phyloP scores from a whole-genome alignment of 2,113 vertebrate genomes.

The Brachypodius melanocephalos region DNA sequence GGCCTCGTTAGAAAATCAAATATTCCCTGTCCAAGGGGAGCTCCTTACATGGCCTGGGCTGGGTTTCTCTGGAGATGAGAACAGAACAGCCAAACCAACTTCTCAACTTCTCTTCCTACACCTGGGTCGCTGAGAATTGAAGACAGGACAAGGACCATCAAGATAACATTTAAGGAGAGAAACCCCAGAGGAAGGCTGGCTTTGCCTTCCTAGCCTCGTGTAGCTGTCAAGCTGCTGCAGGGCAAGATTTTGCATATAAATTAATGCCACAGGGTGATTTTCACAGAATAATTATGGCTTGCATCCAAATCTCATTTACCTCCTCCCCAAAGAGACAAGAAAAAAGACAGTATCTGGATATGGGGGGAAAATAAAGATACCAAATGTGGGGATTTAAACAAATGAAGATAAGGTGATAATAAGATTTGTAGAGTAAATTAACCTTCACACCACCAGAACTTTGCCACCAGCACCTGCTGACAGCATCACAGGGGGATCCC shows the following conservation, averaged over 20 bases:
- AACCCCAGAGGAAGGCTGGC: neutral
- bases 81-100: rapidly evolving
- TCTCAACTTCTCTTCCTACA: neutral
- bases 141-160: neutral
- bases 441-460: neutral
- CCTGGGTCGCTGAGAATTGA: neutral
- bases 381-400: neutral
- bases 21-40: neutral
- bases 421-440: neutral
- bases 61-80: neutral
- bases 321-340: neutral
- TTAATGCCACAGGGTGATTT: neutral
- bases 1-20: neutral
- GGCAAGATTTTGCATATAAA: neutral
- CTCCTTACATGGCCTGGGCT: neutral
- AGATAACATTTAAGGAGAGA: neutral
- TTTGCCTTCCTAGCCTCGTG: neutral
- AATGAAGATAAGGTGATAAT: neutral
- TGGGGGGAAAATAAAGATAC: neutral
- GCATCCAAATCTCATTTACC: neutral
- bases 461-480: neutral
- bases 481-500: neutral
- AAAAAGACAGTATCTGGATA: neutral
- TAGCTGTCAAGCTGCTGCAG: neutral
- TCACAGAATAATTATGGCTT: neutral